Percentiles rank a stretch among this genome's conserved stretches.
phyloP scores from a whole-genome alignment of 2,888 invertebrate species.

The Corbicula japonica region DNA sequence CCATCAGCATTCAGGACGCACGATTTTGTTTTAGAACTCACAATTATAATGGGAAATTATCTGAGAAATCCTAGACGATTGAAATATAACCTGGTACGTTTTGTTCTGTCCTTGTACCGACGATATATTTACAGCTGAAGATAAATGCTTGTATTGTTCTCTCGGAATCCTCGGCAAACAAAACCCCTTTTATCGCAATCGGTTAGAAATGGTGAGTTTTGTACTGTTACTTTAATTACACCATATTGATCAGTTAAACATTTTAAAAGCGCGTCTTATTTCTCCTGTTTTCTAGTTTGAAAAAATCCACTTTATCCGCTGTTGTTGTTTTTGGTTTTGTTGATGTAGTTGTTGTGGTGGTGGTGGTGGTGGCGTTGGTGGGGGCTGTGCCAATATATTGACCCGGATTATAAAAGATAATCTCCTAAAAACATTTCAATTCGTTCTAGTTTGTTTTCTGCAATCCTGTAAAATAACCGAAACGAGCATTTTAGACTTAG shows the following conservation, averaged over 20 bases:
- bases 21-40: conserved; percentile 17
- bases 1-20: neutral
- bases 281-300: no score
- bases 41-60: conserved; percentile 9
- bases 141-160: conserved; percentile 29
- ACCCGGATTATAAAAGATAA: no score
- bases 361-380: neutral
- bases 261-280: no score
- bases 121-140: conserved; percentile 11
- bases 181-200: conserved; percentile 31
- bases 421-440: no score
- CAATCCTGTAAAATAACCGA: no score
- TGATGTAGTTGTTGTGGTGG: neutral
- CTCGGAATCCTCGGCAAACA: conserved; percentile 27
- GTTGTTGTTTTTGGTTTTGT: neutral
- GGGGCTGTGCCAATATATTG: no score
- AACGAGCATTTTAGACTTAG: no score
- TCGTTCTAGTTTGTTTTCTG: no score
- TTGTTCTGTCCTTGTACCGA: conserved; percentile 11
- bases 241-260: no score
- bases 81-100: conserved; percentile 12
- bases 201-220: no score
- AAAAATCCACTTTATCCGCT: neutral
- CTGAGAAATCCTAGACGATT: conserved; percentile 29
- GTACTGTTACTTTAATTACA: no score